Percentiles rank a stretch among this genome's conserved stretches.
These are phyloP conservation scores for Olivierus martensii DNA, from an alignment of 1,140 invertebrate genomes.

Conservation along the genomic window DNA sequence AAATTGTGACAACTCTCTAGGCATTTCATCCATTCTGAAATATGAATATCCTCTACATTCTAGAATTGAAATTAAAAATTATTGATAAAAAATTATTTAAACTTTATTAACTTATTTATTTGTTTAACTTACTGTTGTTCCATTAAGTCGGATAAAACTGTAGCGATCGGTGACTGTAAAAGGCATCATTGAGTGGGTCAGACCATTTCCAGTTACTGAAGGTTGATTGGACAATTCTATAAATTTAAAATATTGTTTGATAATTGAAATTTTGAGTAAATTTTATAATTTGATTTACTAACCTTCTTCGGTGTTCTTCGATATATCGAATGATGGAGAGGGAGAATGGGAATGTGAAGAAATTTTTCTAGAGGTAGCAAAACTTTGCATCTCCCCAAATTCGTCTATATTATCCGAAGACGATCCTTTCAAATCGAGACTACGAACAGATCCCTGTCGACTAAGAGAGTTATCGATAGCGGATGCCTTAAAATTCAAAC, in stretches of 20 bases:
- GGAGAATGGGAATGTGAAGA: conserved; percentile 1
- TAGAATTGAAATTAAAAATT: no score
- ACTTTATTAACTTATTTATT: no score
- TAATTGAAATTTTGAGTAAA: no score
- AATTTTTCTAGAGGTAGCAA: background rate
- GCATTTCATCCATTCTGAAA: conserved; percentile 44
- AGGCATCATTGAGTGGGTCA: no score
- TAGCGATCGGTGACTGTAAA: no score
- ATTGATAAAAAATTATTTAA: no score
- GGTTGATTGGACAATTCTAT: no score
- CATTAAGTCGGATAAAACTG: no score
- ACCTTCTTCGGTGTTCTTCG: background rate
- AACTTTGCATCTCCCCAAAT: conserved; percentile 8
- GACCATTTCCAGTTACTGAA: no score
- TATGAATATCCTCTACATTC: conserved; percentile 28
- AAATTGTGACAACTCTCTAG: conserved; percentile 39
- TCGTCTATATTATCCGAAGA: conserved; percentile 29
- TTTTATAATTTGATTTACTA: background rate
- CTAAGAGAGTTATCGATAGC: conserved; percentile 30
- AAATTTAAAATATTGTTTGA: no score
- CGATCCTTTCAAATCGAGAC: conserved; percentile 33
- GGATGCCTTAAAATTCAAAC: conserved; percentile 35
- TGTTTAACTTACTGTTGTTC: no score
- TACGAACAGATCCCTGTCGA: conserved; percentile 35
- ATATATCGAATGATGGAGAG: conserved; percentile 2